phyloP scores from a whole-genome alignment of 1,140 invertebrate genomes.

The Drosophila micromelanica region DNA sequence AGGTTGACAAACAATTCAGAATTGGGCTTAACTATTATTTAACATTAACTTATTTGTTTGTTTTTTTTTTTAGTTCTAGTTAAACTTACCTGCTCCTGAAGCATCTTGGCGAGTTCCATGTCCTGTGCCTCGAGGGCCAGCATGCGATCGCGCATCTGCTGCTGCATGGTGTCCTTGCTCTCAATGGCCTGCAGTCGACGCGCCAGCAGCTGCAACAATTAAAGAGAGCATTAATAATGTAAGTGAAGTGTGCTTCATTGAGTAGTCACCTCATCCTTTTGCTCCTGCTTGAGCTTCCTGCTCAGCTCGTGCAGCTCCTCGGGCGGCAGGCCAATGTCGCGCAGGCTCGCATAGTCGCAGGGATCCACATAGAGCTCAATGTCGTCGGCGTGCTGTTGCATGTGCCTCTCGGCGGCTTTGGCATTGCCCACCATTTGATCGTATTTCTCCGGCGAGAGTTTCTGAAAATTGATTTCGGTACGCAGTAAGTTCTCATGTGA shows the following conservation, averaged over 20 bases:
- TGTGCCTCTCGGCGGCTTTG: slow-evolving; percentile 68
- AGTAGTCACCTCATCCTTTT: slow-evolving; percentile 86
- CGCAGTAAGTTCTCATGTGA: slow-evolving; percentile 80
- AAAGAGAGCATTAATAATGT: too few species aligned
- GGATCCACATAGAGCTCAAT: slow-evolving; percentile 83
- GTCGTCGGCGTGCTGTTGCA: slow-evolving; percentile 79
- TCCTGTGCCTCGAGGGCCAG: slow-evolving; percentile 96
- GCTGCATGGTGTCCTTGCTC: slow-evolving; percentile 86
- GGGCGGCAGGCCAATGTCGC: slow-evolving; percentile 86
- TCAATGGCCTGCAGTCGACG: slow-evolving; percentile 86
- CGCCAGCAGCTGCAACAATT: slow-evolving; percentile 83
- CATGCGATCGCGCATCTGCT: slow-evolving; percentile 86
- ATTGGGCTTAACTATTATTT: not conserved
- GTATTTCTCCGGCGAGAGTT: slow-evolving; percentile 81
- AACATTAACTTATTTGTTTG: not conserved
- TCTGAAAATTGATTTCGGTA: slow-evolving; percentile 83
- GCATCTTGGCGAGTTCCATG: slow-evolving; percentile 93
- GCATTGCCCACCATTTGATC: slow-evolving; percentile 78
- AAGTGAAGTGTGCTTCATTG: too few species aligned
- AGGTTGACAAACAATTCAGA: not conserved
- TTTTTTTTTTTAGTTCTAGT: not conserved
- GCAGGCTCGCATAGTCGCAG: slow-evolving; percentile 80
- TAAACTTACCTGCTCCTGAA: slow-evolving; percentile 91
- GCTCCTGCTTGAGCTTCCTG: slow-evolving; percentile 86
- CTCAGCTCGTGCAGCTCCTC: slow-evolving; percentile 86